Evolutionary conservation across 2,888 invertebrate genomes (phyloP).

Genomic region (Rosalia funebris): DNA sequence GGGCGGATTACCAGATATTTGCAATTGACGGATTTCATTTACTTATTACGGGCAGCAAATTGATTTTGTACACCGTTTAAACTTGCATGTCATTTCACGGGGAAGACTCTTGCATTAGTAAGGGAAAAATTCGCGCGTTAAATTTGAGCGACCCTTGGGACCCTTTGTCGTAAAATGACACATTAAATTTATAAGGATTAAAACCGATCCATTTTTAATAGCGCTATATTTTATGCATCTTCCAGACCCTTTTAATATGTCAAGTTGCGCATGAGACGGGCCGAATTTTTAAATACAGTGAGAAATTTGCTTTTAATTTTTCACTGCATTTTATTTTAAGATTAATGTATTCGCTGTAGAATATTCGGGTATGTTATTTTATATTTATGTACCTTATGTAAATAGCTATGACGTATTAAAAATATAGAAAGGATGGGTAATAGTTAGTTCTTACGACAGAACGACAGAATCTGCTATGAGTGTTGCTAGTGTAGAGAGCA

Average conservation of each 20-base stretch:
- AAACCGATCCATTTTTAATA: constrained; percentile 31
- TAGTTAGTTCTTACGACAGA: too few species aligned
- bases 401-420: too few species aligned
- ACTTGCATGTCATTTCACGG: constrained; percentile 39
- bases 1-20: constrained; percentile 57
- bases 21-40: constrained; percentile 55
- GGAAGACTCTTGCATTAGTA: constrained; percentile 30
- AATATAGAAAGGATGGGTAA: too few species aligned
- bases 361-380: too few species aligned
- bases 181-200: constrained; percentile 34
- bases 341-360: too few species aligned
- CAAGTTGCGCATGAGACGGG: too few species aligned
- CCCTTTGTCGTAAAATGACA: constrained; percentile 30
- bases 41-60: constrained; percentile 51
- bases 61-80: constrained; percentile 47
- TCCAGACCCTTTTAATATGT: neutral
- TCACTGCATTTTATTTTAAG: too few species aligned
- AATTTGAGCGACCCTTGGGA: constrained; percentile 36
- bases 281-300: too few species aligned
- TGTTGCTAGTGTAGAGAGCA: too few species aligned
- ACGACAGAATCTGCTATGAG: too few species aligned
- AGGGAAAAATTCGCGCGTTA: constrained; percentile 31
- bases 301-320: too few species aligned
- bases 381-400: too few species aligned
- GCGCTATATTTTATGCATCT: constrained; percentile 20